These are phyloP conservation scores for Cotesia congregata DNA, from an alignment of 2,888 invertebrate species.

Conservation along the genomic window DNA sequence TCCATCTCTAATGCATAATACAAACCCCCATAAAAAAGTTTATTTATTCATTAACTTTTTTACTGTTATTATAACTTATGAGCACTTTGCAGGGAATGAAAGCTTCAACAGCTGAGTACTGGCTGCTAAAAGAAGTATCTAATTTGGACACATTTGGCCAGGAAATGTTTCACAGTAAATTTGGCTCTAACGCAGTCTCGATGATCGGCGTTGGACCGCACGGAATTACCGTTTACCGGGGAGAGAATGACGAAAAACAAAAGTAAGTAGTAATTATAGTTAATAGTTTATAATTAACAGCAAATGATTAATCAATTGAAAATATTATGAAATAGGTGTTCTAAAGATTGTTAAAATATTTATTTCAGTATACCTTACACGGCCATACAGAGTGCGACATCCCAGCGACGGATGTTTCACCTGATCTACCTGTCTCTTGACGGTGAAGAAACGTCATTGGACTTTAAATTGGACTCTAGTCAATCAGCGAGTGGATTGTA, in stretches of 20 bases:
- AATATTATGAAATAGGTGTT: background rate
- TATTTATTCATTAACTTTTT: constrained; percentile 1
- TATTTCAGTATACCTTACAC: constrained; percentile 82
- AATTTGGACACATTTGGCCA: constrained; percentile 86
- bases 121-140: constrained; percentile 85
- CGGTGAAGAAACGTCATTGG: constrained; percentile 78
- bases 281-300: background rate
- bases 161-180: constrained; percentile 84
- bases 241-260: constrained; percentile 77
- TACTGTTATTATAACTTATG: background rate
- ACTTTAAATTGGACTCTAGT: constrained; percentile 85
- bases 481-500: constrained; percentile 87
- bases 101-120: constrained; percentile 85
- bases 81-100: constrained; percentile 75
- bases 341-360: background rate
- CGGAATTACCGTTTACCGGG: constrained; percentile 82
- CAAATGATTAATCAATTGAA: too few species aligned
- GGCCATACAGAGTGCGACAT: constrained; percentile 84
- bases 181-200: constrained; percentile 72
- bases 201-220: constrained; percentile 86
- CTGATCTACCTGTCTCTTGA: constrained; percentile 81
- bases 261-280: constrained; percentile 67
- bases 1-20: background rate
- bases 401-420: constrained; percentile 81
- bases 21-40: background rate